A percentile compares a stretch with the other conserved stretches of the same genome.
These are phyloP conservation scores for Monopterus albus DNA, from an alignment of 2,113 vertebrate genomes.

Conservation along the genomic window DNA sequence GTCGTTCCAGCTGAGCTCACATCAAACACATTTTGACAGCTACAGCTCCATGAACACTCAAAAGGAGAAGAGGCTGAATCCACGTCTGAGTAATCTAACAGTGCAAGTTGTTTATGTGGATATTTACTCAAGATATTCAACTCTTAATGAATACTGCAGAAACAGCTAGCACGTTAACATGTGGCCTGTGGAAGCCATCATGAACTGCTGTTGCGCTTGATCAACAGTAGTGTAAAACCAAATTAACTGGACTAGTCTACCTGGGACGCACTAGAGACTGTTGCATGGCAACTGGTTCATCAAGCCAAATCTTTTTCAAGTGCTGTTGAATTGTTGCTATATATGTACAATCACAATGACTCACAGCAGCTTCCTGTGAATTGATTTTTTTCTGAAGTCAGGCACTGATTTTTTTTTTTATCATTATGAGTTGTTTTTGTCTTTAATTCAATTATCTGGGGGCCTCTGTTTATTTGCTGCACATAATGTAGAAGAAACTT, in stretches of 20 bases:
- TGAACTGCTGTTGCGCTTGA: constrained; percentile 48
- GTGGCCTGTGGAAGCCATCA: neutral
- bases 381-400: constrained; percentile 30
- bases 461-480: constrained; percentile 15
- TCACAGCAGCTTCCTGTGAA: constrained; percentile 49
- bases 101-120: neutral
- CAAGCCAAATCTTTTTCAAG: constrained; percentile 66
- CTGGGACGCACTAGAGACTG: constrained; percentile 68
- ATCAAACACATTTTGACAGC: constrained; percentile 29
- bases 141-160: constrained; percentile 8
- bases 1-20: constrained; percentile 30
- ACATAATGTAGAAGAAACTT: constrained; percentile 1
- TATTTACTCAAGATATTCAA: constrained; percentile 18
- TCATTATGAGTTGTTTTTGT: constrained; percentile 1
- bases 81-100: neutral
- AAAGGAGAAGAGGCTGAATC: constrained; percentile 7
- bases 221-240: constrained; percentile 59
- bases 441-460: neutral
- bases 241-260: constrained; percentile 65
- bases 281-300: constrained; percentile 80
- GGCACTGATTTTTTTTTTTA: constrained; percentile 1
- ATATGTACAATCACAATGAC: constrained; percentile 66
- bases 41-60: neutral
- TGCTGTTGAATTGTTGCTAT: constrained; percentile 61
- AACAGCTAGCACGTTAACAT: neutral